Evolutionary conservation across 1,140 invertebrate genomes (phyloP), one percentile per base, ranked within the genome.

Genomic region (Ephestia elutella): DNA sequence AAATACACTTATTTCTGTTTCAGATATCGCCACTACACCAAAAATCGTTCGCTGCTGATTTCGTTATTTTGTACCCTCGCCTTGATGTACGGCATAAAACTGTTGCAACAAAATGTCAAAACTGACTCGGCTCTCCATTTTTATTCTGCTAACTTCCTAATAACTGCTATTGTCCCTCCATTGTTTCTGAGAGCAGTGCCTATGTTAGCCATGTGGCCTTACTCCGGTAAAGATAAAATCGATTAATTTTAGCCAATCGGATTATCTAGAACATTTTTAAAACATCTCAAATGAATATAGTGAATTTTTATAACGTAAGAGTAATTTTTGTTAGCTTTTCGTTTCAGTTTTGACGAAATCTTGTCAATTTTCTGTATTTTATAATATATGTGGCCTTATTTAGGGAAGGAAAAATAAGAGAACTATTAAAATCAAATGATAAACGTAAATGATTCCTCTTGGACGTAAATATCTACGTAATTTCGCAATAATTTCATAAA

Each of bases 1-100:
- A 7, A 3, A 18, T 30, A 18, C 13, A 21, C 18, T 38, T 49
- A 59, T 64, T 57, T 63, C 51, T 64, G 38, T 81, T 76, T 9
- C 81, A 86, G 83, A 53, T 85, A 79, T 60, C 80, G 83, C 21
- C 78, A 83, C 55, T 69, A 81, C 59, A 76, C 83, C 0, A 77
- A 66, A 48, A 65, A 74, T 18, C 61, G 80, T 3, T 86, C 82
- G 2, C 35, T 82, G 0, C 48, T 73, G 20, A 66, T 86, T 62
- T 68, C 79, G 7, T 49, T 65, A 7, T 63, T 81, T 13, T 32
- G 58, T 0, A 78, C 73, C 0, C 54, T 19, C 0, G 3, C 66
- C 13, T 63, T 75, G 2, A 49, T 75, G 5, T 76, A 70, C 48
- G 21, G 20, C 0, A 66, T 69, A 18, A 62, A 63, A 30, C 38